Evolutionary conservation across 2,113 vertebrate genomes (phyloP), one percentile per base, ranked within the genome.

Genomic region (Megaptera novaeangliae): DNA sequence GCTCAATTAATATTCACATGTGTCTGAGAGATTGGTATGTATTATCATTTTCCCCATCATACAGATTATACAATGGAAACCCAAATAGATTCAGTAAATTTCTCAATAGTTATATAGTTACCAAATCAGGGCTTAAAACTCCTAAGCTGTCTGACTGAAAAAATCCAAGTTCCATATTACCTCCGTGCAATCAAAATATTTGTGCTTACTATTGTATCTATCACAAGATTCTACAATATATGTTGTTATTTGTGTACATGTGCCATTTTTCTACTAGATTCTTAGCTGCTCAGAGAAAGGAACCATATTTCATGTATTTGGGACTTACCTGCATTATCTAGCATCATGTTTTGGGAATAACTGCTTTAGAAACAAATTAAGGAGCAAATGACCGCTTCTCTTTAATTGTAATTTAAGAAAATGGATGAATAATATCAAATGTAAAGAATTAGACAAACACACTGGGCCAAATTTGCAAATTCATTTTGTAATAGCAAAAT

Each of bases 341-440:
- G 1, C 11, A 39, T 68, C 44, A 52, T 95, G 41, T 91, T 92
- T 93, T 66, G 15, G 27, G 96, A 92, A 83, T 74, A 49, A 34
- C 49, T 87, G 8, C 57, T 80, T 80, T 95, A 96, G 27, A 93
- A 88, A 80, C 66, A 17, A 95, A 93, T 71, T 93, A 36, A 93
- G 49, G 4, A 95, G 23, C n/a, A 57, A 72, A 90, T 46, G 36
- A 18, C 44, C 75, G 68, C 1, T 83, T 17, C 6, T 66, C 18
- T 89, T 63, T 85, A 84, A 9, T 75, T 52, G 7, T 29, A 66
- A 57, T 52, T 86, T 94, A 92, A 95, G 29, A 85, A 95, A 96
- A 63, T 81, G 11, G 49, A 61, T n/a, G 5, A 74, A 49, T 97
- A 39, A n/a, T 59, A 80, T 72, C 44, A 81, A 81, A 81, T 71